A percentile compares a stretch with the other conserved stretches of the same genome.
phyloP scores from a whole-genome alignment of 2,113 vertebrate genomes.

The Macroglossus sobrinus region DNA sequence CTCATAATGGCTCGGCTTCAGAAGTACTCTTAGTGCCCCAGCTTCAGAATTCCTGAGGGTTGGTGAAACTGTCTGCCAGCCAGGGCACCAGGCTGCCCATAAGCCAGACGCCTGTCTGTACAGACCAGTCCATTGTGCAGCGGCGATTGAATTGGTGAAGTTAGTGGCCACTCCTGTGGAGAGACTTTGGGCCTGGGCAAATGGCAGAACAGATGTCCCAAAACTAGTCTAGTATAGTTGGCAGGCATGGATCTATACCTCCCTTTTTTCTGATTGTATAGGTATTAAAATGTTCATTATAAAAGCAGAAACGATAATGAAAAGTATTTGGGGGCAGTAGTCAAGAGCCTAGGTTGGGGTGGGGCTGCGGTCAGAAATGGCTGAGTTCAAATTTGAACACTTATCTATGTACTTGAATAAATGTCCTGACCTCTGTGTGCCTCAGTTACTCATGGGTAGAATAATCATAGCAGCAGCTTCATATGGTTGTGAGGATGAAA shows the following conservation, averaged over 20 bases:
- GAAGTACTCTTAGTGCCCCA: background rate
- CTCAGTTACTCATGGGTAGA: background rate
- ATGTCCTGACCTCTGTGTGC: background rate
- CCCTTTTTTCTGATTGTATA: background rate
- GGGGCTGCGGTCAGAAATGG: background rate
- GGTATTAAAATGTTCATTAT: background rate
- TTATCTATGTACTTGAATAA: background rate
- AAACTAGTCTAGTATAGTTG: background rate
- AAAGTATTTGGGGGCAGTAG: background rate
- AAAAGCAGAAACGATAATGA: background rate
- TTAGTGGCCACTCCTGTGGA: background rate
- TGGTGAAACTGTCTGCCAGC: background rate
- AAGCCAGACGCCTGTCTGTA: background rate
- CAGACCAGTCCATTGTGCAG: background rate
- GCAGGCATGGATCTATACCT: background rate
- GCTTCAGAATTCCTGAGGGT: background rate
- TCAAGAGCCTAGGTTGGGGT: background rate
- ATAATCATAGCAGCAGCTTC: background rate
- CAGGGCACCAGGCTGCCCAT: background rate
- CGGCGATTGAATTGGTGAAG: background rate
- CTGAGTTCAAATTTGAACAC: background rate
- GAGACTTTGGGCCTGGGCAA: background rate
- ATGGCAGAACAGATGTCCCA: background rate
- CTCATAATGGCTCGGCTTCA: background rate
- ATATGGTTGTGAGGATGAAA: background rate